phyloP scores from a whole-genome alignment of 2,797 vertebrate species.

The Helostoma temminkii region DNA sequence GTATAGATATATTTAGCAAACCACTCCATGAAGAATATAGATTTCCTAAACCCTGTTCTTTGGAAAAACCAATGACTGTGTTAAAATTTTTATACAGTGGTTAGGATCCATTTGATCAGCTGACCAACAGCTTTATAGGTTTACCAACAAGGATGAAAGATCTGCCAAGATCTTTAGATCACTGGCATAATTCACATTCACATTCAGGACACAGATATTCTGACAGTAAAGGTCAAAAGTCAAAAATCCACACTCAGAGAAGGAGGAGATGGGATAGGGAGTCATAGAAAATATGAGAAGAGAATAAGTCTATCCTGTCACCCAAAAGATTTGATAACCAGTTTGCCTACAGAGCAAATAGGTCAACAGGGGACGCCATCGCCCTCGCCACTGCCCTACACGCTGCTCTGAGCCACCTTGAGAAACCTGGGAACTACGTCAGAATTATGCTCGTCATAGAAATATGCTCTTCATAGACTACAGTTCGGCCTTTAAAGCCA shows the following conservation, averaged over 20 bases:
- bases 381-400: no score
- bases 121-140: neutral
- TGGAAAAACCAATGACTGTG: no score
- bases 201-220: constrained; percentile 46
- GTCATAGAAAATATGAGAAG: constrained; percentile 3
- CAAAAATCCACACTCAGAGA: constrained; percentile 28
- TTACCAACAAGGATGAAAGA: constrained; percentile 36
- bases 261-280: neutral
- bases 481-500: no score
- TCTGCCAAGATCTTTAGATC: constrained; percentile 39
- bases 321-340: constrained; percentile 2
- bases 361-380: no score
- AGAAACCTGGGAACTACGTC: no score
- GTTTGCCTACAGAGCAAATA: no score
- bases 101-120: neutral
- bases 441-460: no score
- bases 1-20: constrained; percentile 5
- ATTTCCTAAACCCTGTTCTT: no score
- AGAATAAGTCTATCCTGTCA: neutral
- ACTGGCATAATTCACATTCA: constrained; percentile 36
- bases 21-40: neutral
- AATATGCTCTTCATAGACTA: no score
- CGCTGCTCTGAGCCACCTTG: no score
- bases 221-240: constrained; percentile 60
- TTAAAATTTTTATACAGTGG: no score